Base-by-base conservation (phyloP, 2,797 vertebrate species). In the Carapus acus region DNA sequence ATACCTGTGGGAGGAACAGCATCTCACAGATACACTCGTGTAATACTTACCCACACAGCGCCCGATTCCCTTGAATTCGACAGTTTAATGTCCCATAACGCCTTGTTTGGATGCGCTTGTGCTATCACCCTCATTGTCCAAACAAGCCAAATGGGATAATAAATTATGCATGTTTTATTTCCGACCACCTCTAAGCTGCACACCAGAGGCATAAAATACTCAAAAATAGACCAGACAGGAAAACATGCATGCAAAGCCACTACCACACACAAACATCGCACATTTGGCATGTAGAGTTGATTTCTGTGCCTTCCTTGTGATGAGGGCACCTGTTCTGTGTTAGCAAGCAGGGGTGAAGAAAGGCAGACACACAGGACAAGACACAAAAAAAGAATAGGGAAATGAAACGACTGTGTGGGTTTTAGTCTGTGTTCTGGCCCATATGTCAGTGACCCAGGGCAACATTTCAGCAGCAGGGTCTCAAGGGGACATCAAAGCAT, bases 401-500 rank as follows among this genome's bases (percentile, higher is more conserved):
- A n/a, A n/a, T n/a, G n/a, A n/a, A n/a, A n/a, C n/a, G n/a, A n/a
- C n/a, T 40, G 49, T 51, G 49, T 51, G 49, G 29, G 49, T 31
- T 19, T 51, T 37, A 55, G 49, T 43, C 27, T 22, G 51, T 54
- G 22, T 40, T 18, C 17, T n/a, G 27, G 43, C 37, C 57, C 47
- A 65, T 53, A 27, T 56, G 67, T 69, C 23, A 8, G 39, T 73
- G 67, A 59, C 57, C 27, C 27, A 43, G 58, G 44, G 41, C 50
- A 57, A 46, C 34, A 51, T 43, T 62, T 65, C 40, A 55, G 58
- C 43, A 55, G 29, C 38, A 27, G 44, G 29, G 65, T 78, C 78
- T 71, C 71, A 41, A 18, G 62, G 74, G 73, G 42, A 49, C 38
- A 49, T 73, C 48, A 60, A 62, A 71, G 58, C 76, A 77, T 82